phyloP scores from a whole-genome alignment of 30 jellyfish, hydroid and myxozoan genomes.

The Turritopsis dohrnii region DNA sequence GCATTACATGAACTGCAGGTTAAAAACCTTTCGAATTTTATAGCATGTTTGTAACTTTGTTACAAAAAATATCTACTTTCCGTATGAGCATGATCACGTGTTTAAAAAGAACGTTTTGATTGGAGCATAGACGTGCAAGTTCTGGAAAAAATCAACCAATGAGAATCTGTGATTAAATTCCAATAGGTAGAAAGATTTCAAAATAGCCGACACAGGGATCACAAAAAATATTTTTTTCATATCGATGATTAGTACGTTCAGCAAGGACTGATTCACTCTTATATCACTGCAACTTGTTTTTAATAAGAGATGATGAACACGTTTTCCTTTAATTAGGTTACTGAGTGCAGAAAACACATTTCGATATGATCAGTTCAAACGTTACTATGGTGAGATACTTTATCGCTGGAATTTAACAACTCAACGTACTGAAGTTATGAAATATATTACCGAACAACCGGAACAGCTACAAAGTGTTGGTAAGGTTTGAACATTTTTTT shows the following conservation, averaged over 20 bases:
- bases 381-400: conserved; percentile 73
- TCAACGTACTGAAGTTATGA: conserved; percentile 83
- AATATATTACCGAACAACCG: conserved; percentile 55
- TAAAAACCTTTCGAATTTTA: neutral
- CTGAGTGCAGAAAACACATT: conserved; percentile 32
- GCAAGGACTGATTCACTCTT: neutral
- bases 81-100: too few relatives aligned
- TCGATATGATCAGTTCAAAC: conserved; percentile 73
- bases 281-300: neutral
- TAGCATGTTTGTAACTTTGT: neutral
- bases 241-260: neutral
- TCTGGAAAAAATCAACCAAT: too few relatives aligned
- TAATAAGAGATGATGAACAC: neutral
- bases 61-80: too few relatives aligned
- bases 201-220: too few relatives aligned
- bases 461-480: conserved; percentile 68
- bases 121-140: too few relatives aligned
- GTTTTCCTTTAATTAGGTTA: conserved; percentile 32
- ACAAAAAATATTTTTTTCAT: too few relatives aligned
- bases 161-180: too few relatives aligned
- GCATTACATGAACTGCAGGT: conserved; percentile 68
- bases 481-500: conserved; percentile 30
- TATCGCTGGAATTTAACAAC: conserved; percentile 72
- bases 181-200: too few relatives aligned
- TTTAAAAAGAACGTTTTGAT: too few relatives aligned